phyloP scores from a whole-genome alignment of 1,140 invertebrate genomes.

The Penaeus indicus region DNA sequence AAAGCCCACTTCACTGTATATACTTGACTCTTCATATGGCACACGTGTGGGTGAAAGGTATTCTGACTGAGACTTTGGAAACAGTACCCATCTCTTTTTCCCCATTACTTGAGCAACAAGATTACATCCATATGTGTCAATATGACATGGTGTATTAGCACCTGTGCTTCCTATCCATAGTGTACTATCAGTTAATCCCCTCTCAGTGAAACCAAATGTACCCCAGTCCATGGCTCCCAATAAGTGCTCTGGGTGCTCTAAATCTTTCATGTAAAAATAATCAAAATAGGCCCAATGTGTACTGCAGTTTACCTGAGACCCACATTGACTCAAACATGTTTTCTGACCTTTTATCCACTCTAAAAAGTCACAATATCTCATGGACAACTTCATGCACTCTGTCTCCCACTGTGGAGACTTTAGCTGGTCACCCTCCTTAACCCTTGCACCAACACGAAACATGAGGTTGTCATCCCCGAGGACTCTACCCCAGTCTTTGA shows the following conservation, averaged over 20 bases:
- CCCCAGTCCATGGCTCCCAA: constrained; percentile 80
- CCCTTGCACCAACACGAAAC: constrained; percentile 21
- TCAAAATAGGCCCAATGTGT: constrained; percentile 64
- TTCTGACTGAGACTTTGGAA: constrained; percentile 81
- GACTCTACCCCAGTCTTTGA: constrained; percentile 21
- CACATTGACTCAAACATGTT: constrained; percentile 8
- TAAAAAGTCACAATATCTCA: constrained; percentile 34
- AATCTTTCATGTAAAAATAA: constrained; percentile 59
- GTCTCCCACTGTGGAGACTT: constrained; percentile 45
- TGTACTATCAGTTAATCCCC: constrained; percentile 80
- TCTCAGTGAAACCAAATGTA: constrained; percentile 81
- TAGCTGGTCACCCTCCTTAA: not conserved
- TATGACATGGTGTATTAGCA: constrained; percentile 93
- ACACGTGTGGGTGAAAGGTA: constrained; percentile 84
- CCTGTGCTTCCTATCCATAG: constrained; percentile 91
- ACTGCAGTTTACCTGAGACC: constrained; percentile 2
- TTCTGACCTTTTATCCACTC: constrained; percentile 33
- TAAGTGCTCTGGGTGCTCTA: constrained; percentile 27
- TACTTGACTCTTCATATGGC: constrained; percentile 97
- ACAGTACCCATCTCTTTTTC: constrained; percentile 94
- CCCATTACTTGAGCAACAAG: constrained; percentile 90
- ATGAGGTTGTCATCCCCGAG: constrained; percentile 23
- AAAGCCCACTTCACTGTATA: constrained; percentile 83
- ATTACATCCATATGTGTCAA: constrained; percentile 95
- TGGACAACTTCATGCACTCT: constrained; percentile 8